A percentile compares a stretch with the other conserved stretches of the same genome.
Evolutionary conservation across 2,888 invertebrate species (phyloP).

Genomic region (Ditula angustiorana): DNA sequence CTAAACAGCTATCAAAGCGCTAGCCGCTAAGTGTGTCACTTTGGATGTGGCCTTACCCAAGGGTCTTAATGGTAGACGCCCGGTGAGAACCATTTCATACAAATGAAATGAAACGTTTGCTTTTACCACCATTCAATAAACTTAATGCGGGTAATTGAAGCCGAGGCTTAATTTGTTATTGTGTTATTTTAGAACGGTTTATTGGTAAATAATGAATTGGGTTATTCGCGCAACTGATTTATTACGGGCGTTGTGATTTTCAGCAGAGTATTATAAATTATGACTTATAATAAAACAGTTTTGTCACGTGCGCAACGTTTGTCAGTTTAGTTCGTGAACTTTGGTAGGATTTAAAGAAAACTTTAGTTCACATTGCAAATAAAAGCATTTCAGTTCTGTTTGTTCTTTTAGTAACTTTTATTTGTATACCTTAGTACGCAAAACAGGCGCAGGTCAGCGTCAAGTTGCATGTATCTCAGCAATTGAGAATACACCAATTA

Average conservation of each 20-base stretch:
- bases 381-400: background rate
- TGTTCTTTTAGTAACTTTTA: background rate
- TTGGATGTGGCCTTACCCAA: background rate
- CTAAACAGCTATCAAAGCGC: too few relatives aligned
- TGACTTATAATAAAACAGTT: slow-evolving; percentile 8
- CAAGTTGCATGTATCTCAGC: too few relatives aligned
- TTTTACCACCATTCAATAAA: slow-evolving; percentile 19
- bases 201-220: slow-evolving; percentile 9
- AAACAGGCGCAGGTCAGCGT: too few relatives aligned
- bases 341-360: background rate
- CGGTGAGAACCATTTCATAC: slow-evolving; percentile 4
- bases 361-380: background rate
- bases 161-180: slow-evolving; percentile 11
- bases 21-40: background rate
- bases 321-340: slow-evolving; percentile 7
- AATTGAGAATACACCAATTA: too few relatives aligned
- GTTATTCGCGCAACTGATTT: slow-evolving; percentile 3
- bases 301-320: slow-evolving; percentile 17
- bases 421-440: too few relatives aligned
- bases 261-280: too few relatives aligned
- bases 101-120: slow-evolving; percentile 23
- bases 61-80: slow-evolving; percentile 10
- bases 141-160: slow-evolving; percentile 2
- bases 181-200: slow-evolving; percentile 8
- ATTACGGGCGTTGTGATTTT: background rate